Conservation (phyloP, 1,140 invertebrate species). For the Orchesella cincta region DNA sequence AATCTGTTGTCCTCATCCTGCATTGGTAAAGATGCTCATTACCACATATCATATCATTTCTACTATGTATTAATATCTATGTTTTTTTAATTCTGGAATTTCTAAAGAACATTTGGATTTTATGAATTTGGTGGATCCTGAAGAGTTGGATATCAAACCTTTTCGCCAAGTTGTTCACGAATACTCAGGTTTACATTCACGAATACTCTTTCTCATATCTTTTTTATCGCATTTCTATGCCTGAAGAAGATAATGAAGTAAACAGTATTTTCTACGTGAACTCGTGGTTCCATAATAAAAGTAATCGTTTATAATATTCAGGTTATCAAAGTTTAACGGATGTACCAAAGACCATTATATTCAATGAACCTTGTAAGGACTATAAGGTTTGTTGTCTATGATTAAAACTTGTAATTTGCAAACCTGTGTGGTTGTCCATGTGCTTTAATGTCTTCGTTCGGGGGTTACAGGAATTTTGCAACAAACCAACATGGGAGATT, state of each 20-base stretch:
- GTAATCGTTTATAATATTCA: too few species aligned
- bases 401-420: too few species aligned
- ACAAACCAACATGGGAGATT: slow-evolving; percentile 71
- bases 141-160: slow-evolving; percentile 71
- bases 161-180: slow-evolving; percentile 89
- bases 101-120: slow-evolving; percentile 90
- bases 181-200: too few species aligned
- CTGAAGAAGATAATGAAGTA: too few species aligned
- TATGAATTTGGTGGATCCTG: slow-evolving; percentile 73
- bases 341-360: slow-evolving; percentile 79
- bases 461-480: slow-evolving; percentile 57
- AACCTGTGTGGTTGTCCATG: too few species aligned
- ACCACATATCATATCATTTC: too few species aligned
- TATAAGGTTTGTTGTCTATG: slow-evolving; percentile 63
- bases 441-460: background rate
- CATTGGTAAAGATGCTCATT: slow-evolving; percentile 67
- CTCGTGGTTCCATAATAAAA: too few species aligned
- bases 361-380: slow-evolving; percentile 66
- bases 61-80: slow-evolving; percentile 22
- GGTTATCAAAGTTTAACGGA: slow-evolving; percentile 96
- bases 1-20: slow-evolving; percentile 93
- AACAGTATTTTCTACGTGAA: too few species aligned
- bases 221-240: too few species aligned
- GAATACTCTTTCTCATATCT: too few species aligned
- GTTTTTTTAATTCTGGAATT: slow-evolving; percentile 46